A percentile compares a stretch with the other conserved stretches of the same genome.
These are phyloP conservation scores for Blastobasis adustella DNA, from an alignment of 2,888 invertebrate species.

Conservation along the genomic window DNA sequence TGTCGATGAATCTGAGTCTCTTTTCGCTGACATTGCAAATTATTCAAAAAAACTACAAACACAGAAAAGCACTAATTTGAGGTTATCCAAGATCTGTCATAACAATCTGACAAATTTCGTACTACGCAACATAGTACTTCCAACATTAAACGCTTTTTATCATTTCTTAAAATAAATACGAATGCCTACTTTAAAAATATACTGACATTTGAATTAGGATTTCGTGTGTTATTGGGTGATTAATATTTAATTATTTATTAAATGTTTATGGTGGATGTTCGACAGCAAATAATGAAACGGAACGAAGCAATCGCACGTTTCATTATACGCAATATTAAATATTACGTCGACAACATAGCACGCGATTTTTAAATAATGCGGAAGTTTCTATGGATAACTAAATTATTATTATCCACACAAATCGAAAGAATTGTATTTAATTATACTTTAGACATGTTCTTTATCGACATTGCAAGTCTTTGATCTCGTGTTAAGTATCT, in stretches of 20 bases:
- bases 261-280: too few species aligned
- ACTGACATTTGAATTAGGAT: too few species aligned
- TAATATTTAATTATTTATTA: neutral
- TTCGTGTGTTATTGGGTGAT: neutral
- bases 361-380: constrained; percentile 10
- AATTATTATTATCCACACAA: neutral
- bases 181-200: too few species aligned
- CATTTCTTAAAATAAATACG: too few species aligned
- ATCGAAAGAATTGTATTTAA: constrained; percentile 6
- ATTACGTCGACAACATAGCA: too few species aligned
- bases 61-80: constrained; percentile 4
- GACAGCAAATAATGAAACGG: neutral
- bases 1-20: constrained; percentile 47
- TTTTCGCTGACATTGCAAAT: constrained; percentile 37
- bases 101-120: constrained; percentile 16
- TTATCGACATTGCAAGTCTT: constrained; percentile 39
- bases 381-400: constrained; percentile 9
- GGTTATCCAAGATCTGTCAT: constrained; percentile 3
- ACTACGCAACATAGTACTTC: constrained; percentile 7
- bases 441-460: constrained; percentile 16
- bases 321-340: neutral
- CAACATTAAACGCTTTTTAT: neutral
- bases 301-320: neutral
- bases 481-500: constrained; percentile 37
- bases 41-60: constrained; percentile 2